Conservation (phyloP, 1,140 invertebrate species). For the Pseudomyrmex concolor region DNA sequence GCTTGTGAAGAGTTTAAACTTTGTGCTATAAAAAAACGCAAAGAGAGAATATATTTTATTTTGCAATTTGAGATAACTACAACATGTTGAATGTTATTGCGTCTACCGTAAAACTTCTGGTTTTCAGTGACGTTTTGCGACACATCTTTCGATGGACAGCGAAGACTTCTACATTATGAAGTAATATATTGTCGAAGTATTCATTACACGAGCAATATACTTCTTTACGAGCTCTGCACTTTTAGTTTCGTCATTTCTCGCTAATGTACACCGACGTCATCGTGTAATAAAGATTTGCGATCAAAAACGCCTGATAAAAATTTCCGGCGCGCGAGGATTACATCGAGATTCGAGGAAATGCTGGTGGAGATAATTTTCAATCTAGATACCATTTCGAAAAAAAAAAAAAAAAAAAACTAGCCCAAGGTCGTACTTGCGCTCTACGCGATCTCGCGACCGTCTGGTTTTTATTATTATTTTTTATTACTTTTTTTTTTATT, state of each 20-base stretch:
- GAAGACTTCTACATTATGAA: too few relatives aligned
- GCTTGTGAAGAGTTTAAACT: too few relatives aligned
- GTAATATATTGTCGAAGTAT: neutral
- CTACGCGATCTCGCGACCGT: neutral
- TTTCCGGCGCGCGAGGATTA: neutral
- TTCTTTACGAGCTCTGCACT: neutral
- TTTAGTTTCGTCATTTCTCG: neutral
- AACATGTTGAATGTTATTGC: too few relatives aligned
- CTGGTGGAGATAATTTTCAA: neutral
- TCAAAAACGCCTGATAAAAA: constrained; percentile 1
- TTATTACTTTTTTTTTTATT: neutral
- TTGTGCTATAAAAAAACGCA: too few relatives aligned
- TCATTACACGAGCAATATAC: neutral
- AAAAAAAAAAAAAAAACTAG: neutral
- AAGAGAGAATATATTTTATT: too few relatives aligned
- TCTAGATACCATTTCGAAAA: constrained; percentile 14
- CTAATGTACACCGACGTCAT: neutral
- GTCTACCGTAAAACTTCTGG: too few relatives aligned
- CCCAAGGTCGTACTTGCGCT: constrained; percentile 4
- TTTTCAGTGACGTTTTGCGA: too few relatives aligned
- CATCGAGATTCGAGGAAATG: neutral
- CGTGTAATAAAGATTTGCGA: constrained; percentile 15
- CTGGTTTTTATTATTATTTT: too few relatives aligned
- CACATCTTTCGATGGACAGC: too few relatives aligned
- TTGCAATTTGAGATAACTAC: too few relatives aligned